phyloP scores from a whole-genome alignment of 2,113 vertebrate genomes.

The Carassius auratus region DNA sequence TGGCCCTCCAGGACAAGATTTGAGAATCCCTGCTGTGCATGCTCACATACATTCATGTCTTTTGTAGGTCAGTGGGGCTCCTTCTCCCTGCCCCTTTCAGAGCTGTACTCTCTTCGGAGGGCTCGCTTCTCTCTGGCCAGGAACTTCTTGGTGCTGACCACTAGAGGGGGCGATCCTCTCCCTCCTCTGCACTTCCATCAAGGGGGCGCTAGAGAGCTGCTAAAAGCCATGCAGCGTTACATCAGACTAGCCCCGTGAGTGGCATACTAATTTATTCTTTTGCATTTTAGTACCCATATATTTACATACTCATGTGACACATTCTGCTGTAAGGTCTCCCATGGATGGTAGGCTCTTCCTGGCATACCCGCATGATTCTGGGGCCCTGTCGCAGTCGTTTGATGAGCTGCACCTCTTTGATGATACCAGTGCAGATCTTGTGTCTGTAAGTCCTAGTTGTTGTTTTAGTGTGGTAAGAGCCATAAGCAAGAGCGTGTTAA shows the following conservation, averaged over 20 bases:
- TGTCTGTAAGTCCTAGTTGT: conserved; percentile 76
- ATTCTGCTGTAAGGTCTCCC: conserved; percentile 77
- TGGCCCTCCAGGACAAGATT: no score
- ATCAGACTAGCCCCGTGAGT: conserved; percentile 81
- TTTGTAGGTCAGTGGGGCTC: conserved; percentile 79
- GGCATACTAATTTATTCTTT: rapidly evolving
- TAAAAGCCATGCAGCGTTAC: conserved; percentile 82
- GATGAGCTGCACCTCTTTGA: conserved; percentile 88
- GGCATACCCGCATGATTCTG: conserved; percentile 84
- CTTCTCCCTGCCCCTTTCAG: conserved; percentile 86
- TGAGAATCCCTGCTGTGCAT: background rate
- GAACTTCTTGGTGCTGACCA: conserved; percentile 89
- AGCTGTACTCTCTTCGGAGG: conserved; percentile 86
- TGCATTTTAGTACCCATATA: background rate
- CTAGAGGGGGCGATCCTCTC: conserved; percentile 83
- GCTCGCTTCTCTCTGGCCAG: conserved; percentile 87
- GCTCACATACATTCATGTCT: background rate
- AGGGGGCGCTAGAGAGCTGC: conserved; percentile 84
- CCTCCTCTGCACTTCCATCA: conserved; percentile 89
- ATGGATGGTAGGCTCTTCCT: conserved; percentile 87
- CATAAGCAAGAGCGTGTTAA: background rate
- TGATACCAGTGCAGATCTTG: conserved; percentile 82
- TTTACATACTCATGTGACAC: conserved; percentile 18
- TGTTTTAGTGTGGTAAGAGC: background rate
- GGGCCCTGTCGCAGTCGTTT: conserved; percentile 82